Evolutionary conservation across 2,797 vertebrate genomes (phyloP), one percentile per base, ranked within the genome.

Genomic region (Coracias cyanogaster): DNA sequence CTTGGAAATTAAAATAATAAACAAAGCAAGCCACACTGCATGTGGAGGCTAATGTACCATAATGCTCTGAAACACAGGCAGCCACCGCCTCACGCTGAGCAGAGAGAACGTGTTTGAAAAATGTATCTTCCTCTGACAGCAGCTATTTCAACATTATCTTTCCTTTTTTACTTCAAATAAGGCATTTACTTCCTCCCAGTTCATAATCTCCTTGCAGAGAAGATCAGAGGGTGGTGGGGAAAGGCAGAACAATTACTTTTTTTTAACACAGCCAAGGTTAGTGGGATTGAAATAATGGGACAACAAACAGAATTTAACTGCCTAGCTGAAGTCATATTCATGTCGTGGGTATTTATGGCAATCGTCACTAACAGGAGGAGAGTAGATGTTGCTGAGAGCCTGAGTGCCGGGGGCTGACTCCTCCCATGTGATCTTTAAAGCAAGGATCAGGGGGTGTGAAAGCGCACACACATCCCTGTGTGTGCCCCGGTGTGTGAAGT

Each of bases 81-180:
- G 82, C 74, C 70, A 4, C 71, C 58, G 80, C 37, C 66, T 76
- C 94, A 69, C 0, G 46, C 94, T 86, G 95, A 97, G 91, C 33
- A 31, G 58, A 82, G 66, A 71, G 74, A 41, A 62, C 3, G 37
- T 78, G 62, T 45, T 58, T 92, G 76, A 95, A 95, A 94, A 91
- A 82, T 49, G 51, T 49, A 69, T 96, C 79, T 95, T 86, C 67
- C 67, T 94, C 76, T 21, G 14, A 92, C 52, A 94, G 87, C 87
- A 96, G 93, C 93, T 97, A 95, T 96, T 97, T 97, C 96, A 93
- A 96, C 58, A 91, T 82, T 82, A 43, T 73, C 66, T 89, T 94
- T 83, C 55, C 78, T 31, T 78, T 64, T 86, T 91, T 84, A 81
- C 82, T 86, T 90, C 66, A 91, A 49, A 95, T 91, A 96, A 95